Percentiles rank a stretch among this genome's conserved stretches.
phyloP scores from a whole-genome alignment of 1,140 invertebrate species.

The Danaus plexippus region DNA sequence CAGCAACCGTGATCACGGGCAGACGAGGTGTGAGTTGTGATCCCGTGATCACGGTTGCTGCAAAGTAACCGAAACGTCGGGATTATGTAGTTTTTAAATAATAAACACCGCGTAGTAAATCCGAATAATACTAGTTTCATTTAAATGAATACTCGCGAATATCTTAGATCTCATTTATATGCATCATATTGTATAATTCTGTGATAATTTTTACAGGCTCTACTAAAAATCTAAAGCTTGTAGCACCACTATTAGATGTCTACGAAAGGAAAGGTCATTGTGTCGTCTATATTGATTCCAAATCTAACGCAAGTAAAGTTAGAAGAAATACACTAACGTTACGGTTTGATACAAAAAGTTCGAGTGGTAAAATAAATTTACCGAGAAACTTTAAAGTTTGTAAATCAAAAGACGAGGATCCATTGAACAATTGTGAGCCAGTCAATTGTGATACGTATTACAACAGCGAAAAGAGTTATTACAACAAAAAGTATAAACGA shows the following conservation, averaged over 20 bases:
- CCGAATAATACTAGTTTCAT: too few species aligned
- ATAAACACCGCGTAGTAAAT: too few species aligned
- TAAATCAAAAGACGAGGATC: conserved; percentile 60
- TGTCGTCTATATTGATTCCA: conserved; percentile 37
- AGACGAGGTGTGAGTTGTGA: too few species aligned
- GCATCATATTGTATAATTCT: too few species aligned
- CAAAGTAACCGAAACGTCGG: too few species aligned
- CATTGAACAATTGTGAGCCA: conserved; percentile 67
- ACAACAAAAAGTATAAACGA: conserved; percentile 42
- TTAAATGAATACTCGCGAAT: too few species aligned
- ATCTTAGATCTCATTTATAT: too few species aligned
- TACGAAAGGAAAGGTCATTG: conserved; percentile 45
- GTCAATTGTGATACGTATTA: conserved; percentile 72
- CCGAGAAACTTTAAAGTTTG: conserved; percentile 45
- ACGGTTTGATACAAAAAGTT: conserved; percentile 39
- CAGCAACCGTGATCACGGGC: too few species aligned
- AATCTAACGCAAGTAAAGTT: conserved; percentile 24
- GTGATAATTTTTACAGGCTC: conserved; percentile 29
- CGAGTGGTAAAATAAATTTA: conserved; percentile 22
- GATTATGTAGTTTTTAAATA: too few species aligned
- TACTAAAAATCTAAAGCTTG: conserved; percentile 32
- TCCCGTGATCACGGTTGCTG: too few species aligned
- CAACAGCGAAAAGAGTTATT: conserved; percentile 62
- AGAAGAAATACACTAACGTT: conserved; percentile 43
- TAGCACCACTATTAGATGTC: conserved; percentile 43